Base-by-base conservation (phyloP, 92 coral and sea anemone species). In the Epizoanthus illoricatus region DNA sequence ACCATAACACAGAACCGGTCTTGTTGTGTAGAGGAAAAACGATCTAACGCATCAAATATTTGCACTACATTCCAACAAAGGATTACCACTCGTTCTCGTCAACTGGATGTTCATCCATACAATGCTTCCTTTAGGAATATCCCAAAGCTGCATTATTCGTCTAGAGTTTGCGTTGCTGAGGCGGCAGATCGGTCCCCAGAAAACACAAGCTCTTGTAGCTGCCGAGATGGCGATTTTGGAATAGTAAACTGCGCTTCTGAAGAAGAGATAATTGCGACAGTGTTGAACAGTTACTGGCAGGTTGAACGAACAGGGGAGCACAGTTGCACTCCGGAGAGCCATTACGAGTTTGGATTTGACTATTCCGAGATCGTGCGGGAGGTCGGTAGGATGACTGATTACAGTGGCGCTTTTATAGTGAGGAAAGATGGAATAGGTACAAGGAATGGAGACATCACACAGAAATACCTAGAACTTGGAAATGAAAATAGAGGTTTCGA, bases 211-310 rank as follows among this genome's bases (percentile, higher is more conserved):
- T 59, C 57, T 17, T 43, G 81, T 43, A 76, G 54, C 62, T 7
- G 3, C 13, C 20, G 59, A 36, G 17, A 40, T 15, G 45, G 19
- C 19, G 19, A 62, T 33, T 41, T n/a, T 7, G 19, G 0, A 42
- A 65, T 41, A 18, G 15, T 20, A 15, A 63, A 5, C 28, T 43
- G 15, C 52, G 43, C 3, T 21, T 40, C 56, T 13, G 71, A 63
- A 15, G 82, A 78, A 21, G 82, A 78, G 40, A 78, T 78, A 61
- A 23, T 45, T 13, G 10, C 65, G 39, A 43, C 61, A 28, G 82
- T 78, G 71, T 4, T 78, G 43, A 78, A 61, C 43, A 62, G 49
- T 78, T 78, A 62, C 55, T 78, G 82, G 82, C 82, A 78, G 6
- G 71, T 63, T 21, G 82, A 78, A 41, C 36, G 82, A 43, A 47